These are phyloP conservation scores for Ladona fulva DNA, from an alignment of 1,140 invertebrate genomes.

Conservation along the genomic window DNA sequence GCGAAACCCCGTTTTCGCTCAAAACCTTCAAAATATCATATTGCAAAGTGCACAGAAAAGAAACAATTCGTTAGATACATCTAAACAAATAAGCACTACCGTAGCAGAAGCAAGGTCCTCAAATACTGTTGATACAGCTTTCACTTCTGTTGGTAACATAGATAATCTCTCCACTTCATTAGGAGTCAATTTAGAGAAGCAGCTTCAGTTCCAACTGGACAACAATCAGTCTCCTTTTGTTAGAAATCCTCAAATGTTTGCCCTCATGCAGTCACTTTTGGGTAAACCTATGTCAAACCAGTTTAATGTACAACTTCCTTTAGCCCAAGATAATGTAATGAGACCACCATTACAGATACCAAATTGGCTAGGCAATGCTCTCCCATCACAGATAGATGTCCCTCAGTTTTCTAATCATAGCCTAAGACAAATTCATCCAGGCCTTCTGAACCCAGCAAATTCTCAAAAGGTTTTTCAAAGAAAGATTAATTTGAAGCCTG, in stretches of 20 bases:
- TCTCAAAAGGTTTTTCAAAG: too few species aligned
- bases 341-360: neutral
- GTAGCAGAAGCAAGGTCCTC: neutral
- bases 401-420: neutral
- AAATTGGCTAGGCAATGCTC: neutral
- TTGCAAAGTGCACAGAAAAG: slow-evolving; percentile 34
- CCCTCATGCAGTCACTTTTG: slow-evolving; percentile 29
- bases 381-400: neutral
- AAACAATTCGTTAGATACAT: slow-evolving; percentile 24
- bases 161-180: neutral
- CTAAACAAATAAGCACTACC: slow-evolving; percentile 20
- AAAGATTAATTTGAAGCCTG: too few species aligned
- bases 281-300: slow-evolving; percentile 18
- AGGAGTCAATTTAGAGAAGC: slow-evolving; percentile 32
- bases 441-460: neutral
- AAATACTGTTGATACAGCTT: neutral
- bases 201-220: slow-evolving; percentile 26
- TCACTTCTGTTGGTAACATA: neutral
- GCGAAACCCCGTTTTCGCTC: slow-evolving; percentile 44
- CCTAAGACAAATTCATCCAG: neutral
- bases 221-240: slow-evolving; percentile 25
- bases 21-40: slow-evolving; percentile 42
- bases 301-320: neutral
- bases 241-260: slow-evolving; percentile 30
- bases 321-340: neutral